Evolutionary conservation across 2,797 vertebrate genomes (phyloP), one percentile per base, ranked within the genome.

Genomic region (Gymnoscopelus braueri): DNA sequence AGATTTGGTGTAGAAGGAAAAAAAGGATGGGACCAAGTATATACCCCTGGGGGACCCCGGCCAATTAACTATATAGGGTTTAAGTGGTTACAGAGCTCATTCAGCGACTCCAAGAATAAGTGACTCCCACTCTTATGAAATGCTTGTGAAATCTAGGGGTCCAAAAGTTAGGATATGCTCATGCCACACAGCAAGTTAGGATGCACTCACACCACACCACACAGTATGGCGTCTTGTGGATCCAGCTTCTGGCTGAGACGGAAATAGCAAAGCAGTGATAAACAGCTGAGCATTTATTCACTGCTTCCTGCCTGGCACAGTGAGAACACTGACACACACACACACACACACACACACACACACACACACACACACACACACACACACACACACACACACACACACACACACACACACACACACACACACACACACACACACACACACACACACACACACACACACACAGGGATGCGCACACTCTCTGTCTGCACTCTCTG

Each of bases 211-310:
- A 72, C 65, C 13, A 24, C 69, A 72, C 65, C 69, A 44, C 49
- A 5, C 48, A 3, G 48, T 11, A 12, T 35, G 64, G 60, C 59
- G 75, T 65, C 75, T 63, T 77, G 71, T 59, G 73, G 79, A 77
- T 72, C 61, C 48, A 80, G 77, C 69, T 61, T 56, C 10, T 8
- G 72, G 48, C 62, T 4, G 49, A 60, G 70, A 80, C 15, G 3
- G 57, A 83, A 85, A 84, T 79, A 80, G 80, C 57, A 59, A 67
- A 71, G 47, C 3, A 6, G 9, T 60, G 74, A 77, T 79, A 63
- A 80, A 74, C 76, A 79, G 78, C 77, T 72, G 75, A 85, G 44
- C 73, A 79, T 73, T 67, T 35, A 24, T 69, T 78, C 32, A 1
- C 57, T 10, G 51, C 5, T 5, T 6, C 65, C 19, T 64, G 12